Percentiles rank a stretch among this genome's conserved stretches.
Evolutionary conservation across 2,113 vertebrate species (phyloP).

Genomic region (Alethe castanea): DNA sequence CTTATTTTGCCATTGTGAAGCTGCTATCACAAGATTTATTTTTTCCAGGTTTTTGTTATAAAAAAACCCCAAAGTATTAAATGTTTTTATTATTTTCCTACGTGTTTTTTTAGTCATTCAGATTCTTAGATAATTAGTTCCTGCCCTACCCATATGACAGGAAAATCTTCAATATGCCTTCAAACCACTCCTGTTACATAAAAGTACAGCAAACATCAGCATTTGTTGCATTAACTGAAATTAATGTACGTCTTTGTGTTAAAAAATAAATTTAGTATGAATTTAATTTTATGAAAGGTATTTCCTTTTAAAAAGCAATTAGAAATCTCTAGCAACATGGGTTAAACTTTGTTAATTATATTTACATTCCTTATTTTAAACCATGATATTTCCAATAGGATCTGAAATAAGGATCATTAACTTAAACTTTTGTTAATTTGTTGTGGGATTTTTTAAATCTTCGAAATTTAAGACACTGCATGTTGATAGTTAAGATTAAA

Average conservation of each 20-base stretch:
- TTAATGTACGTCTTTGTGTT: background rate
- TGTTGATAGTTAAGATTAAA: background rate
- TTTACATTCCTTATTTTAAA: background rate
- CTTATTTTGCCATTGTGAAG: background rate
- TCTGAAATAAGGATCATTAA: background rate
- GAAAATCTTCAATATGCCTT: background rate
- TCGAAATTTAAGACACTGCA: background rate
- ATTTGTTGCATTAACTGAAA: background rate
- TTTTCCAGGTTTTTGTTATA: background rate
- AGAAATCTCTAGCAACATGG: background rate
- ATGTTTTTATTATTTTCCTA: background rate
- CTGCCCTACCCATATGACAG: background rate
- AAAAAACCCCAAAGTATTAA: rapidly evolving
- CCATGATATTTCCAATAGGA: background rate
- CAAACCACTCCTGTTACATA: background rate
- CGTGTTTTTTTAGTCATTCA: background rate
- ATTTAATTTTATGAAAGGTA: background rate
- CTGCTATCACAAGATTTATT: background rate
- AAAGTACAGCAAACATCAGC: background rate
- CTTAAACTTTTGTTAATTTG: background rate
- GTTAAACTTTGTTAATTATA: background rate
- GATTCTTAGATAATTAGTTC: background rate
- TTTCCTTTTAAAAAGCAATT: background rate
- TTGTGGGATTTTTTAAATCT: no score
- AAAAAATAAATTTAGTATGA: background rate